A percentile compares a stretch with the other conserved stretches of the same genome.
These are phyloP conservation scores for Collichthys lucidus DNA, from an alignment of 2,113 vertebrate species.

Conservation along the genomic window DNA sequence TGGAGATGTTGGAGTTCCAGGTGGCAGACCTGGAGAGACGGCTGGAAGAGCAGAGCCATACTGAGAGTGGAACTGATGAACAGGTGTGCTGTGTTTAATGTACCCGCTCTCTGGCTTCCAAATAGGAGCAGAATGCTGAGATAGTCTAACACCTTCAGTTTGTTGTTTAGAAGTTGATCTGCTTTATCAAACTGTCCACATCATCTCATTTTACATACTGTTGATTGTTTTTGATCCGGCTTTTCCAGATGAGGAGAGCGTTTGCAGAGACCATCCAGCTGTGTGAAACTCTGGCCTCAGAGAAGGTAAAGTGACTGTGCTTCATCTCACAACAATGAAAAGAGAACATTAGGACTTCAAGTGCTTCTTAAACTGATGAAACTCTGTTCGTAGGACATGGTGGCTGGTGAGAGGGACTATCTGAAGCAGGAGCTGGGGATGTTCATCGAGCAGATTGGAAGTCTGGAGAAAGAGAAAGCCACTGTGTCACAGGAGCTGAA, in stretches of 20 bases:
- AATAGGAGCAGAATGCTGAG: no score
- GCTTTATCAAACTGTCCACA: constrained; percentile 81
- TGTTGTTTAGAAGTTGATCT: constrained; percentile 64
- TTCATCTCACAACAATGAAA: no score
- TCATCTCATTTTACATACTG: constrained; percentile 8
- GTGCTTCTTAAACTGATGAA: not conserved
- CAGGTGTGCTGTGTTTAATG: constrained; percentile 61
- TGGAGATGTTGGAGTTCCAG: constrained; percentile 30
- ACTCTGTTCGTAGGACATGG: constrained; percentile 77
- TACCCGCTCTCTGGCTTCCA: constrained; percentile 43
- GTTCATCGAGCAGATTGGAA: constrained; percentile 82
- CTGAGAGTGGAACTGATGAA: constrained; percentile 7
- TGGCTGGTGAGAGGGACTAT: constrained; percentile 76
- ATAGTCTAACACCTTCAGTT: not conserved
- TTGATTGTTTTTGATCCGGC: not conserved
- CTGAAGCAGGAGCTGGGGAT: constrained; percentile 82
- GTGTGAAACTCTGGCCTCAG: constrained; percentile 85
- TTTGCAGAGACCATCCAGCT: constrained; percentile 87
- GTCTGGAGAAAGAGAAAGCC: constrained; percentile 82
- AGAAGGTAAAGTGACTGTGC: constrained; percentile 81
- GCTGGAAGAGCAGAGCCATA: constrained; percentile 45
- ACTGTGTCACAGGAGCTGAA: constrained; percentile 83
- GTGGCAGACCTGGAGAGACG: constrained; percentile 57
- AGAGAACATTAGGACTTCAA: not conserved
- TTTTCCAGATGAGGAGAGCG: constrained; percentile 77